Evolutionary conservation across 1,140 invertebrate genomes (phyloP).

Genomic region (Bombus turneri): DNA sequence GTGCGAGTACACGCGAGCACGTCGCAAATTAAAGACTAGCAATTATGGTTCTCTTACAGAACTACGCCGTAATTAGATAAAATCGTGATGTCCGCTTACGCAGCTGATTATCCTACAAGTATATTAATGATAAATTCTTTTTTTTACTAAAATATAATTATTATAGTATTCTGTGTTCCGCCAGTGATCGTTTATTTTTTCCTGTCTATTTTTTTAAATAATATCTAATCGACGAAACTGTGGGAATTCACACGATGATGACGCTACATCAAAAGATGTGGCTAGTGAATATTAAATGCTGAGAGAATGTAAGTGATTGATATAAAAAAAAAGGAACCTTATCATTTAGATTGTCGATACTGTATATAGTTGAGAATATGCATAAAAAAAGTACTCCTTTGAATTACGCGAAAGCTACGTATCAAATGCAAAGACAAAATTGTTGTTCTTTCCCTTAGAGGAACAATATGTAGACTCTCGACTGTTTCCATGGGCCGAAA

Average conservation of each 20-base stretch:
- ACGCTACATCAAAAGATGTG: neutral
- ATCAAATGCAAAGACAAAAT: neutral
- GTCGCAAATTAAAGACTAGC: constrained; percentile 73
- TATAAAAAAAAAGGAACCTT: neutral
- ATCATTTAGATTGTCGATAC: neutral
- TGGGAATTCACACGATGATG: neutral
- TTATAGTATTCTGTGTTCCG: constrained; percentile 59
- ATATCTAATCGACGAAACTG: neutral
- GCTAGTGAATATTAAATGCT: constrained; percentile 17
- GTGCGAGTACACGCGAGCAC: constrained; percentile 52
- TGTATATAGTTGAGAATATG: neutral
- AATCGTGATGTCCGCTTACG: constrained; percentile 37
- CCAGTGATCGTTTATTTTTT: constrained; percentile 34
- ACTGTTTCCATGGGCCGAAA: neutral
- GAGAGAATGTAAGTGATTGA: neutral
- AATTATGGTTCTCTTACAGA: constrained; percentile 68
- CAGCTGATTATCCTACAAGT: constrained; percentile 49
- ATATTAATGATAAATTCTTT: constrained; percentile 64
- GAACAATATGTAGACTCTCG: neutral
- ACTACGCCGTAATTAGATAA: constrained; percentile 68
- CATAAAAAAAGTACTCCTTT: neutral
- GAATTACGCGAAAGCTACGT: neutral
- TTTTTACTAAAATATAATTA: constrained; percentile 69
- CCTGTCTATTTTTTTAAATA: neutral
- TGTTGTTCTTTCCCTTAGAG: too few relatives aligned